Percentiles rank a stretch among this genome's conserved stretches.
Evolutionary conservation across 1,140 invertebrate species (phyloP).

Genomic region (Drosophila rhopaloa): DNA sequence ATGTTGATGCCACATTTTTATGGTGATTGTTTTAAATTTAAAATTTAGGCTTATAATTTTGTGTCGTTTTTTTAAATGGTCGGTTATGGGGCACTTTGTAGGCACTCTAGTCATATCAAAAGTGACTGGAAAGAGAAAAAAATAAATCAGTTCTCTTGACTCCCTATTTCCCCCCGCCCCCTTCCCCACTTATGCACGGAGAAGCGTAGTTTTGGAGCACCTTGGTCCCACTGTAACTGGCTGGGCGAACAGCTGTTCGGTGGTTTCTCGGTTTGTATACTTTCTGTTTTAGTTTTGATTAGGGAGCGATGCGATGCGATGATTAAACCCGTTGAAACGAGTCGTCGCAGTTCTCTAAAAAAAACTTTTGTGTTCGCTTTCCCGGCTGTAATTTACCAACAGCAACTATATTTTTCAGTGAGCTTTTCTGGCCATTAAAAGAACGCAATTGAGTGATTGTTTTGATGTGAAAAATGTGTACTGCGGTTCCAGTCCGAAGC

Average conservation of each 20-base stretch:
- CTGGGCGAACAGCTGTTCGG: slow-evolving; percentile 66
- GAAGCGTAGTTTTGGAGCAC: not conserved
- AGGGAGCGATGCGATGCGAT: slow-evolving; percentile 63
- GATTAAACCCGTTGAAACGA: slow-evolving; percentile 68
- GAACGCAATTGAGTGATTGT: slow-evolving; percentile 1
- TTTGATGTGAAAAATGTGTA: not conserved
- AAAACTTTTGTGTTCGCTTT: slow-evolving; percentile 9
- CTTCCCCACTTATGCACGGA: no score
- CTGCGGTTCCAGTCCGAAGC: not conserved
- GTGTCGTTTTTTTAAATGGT: no score
- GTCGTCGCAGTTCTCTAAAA: slow-evolving; percentile 43
- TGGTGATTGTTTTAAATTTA: no score
- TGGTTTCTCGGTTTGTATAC: slow-evolving; percentile 69
- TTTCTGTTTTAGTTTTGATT: slow-evolving; percentile 78
- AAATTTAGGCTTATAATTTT: no score
- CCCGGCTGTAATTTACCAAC: not conserved
- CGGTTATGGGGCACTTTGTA: no score
- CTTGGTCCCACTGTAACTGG: slow-evolving; percentile 36
- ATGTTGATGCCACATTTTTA: no score
- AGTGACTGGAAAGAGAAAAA: no score
- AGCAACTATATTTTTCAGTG: slow-evolving; percentile 2
- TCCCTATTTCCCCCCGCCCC: no score
- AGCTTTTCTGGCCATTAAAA: not conserved
- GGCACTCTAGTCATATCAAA: no score
- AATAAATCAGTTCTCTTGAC: no score